Percentiles rank a stretch among this genome's conserved stretches.
Evolutionary conservation across 2,113 vertebrate genomes (phyloP).

Genomic region (Neogobius melanostomus): DNA sequence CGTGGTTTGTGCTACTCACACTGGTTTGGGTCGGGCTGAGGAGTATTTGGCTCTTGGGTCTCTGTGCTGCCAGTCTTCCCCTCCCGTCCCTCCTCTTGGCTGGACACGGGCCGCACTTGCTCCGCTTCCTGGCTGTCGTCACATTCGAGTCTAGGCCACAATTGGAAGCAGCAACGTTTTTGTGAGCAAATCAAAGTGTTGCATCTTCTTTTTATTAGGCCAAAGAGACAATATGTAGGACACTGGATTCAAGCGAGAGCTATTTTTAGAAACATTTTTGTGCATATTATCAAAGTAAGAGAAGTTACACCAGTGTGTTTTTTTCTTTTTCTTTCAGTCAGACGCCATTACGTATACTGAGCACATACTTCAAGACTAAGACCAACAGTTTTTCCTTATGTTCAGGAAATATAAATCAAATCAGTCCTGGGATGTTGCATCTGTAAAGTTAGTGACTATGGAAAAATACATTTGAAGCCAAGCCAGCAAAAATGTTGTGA

Average conservation of each 20-base stretch:
- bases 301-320: not conserved
- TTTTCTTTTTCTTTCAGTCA: no score
- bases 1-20: conserved; percentile 39
- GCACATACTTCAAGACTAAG: not conserved
- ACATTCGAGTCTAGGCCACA: conserved; percentile 53
- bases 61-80: conserved; percentile 48
- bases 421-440: no score
- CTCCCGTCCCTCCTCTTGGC: conserved; percentile 32
- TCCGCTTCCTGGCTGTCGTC: conserved; percentile 62
- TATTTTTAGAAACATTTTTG: not conserved
- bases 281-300: conserved; percentile 12
- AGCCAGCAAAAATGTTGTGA: no score
- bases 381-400: not conserved
- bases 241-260: not conserved
- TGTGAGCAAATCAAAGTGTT: not conserved
- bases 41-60: conserved; percentile 57
- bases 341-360: not conserved
- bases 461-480: no score
- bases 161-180: not conserved
- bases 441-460: no score
- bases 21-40: conserved; percentile 54
- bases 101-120: conserved; percentile 31
- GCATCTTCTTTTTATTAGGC: conserved; percentile 9
- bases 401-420: no score
- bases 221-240: not conserved